Base-by-base conservation (phyloP, 2,113 vertebrate species). In the Eclectus roratus region DNA sequence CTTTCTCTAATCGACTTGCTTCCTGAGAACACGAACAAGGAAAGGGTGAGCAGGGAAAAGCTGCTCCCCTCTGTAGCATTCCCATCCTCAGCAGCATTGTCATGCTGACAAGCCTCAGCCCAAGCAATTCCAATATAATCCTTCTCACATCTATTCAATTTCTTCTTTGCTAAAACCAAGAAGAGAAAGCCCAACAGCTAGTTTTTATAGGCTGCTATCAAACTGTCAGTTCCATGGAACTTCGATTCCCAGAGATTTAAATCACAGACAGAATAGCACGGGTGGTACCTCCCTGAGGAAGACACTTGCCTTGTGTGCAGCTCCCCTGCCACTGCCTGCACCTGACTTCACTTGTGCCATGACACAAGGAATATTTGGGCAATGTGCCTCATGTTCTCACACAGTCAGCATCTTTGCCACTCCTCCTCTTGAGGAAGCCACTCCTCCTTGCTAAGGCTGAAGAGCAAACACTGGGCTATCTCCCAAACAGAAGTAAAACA, bases 1-100 rank as follows among this genome's bases (percentile, higher is more conserved):
- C 97, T 89, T 94, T 91, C 65, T 97, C 96, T 82, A 96, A 89
- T 16, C 77, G 73, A 91, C 89, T 97, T 82, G 97, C 78, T 72
- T 98, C 98, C 98, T 98, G 73, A 66, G 70, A 91, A 96, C 20
- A 94, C 69, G 94, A 89, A 23, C 29, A 91, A 74, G 90, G 64
- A 8, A 92, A 72, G 46, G 15, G 25, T 85, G 27, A 39, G 77
- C 41, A 86, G 20, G 37, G 44, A 85, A 87, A 65, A 87, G 35
- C 53, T 85, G 53, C 53, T 90, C 63, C 37, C 37, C 47, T 49
- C 66, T 77, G 29, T 13, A 80, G 27, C 5, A 2, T 25, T 85
- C 35, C 52, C 60, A 79, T 21, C 31, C 80, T 55, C 74, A 61
- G 68, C 3, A 91, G 77, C 43, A 70, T 1, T 27, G 24, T 21